Evolutionary conservation across 2,113 vertebrate genomes (phyloP).

Genomic region (Scomber scombrus): DNA sequence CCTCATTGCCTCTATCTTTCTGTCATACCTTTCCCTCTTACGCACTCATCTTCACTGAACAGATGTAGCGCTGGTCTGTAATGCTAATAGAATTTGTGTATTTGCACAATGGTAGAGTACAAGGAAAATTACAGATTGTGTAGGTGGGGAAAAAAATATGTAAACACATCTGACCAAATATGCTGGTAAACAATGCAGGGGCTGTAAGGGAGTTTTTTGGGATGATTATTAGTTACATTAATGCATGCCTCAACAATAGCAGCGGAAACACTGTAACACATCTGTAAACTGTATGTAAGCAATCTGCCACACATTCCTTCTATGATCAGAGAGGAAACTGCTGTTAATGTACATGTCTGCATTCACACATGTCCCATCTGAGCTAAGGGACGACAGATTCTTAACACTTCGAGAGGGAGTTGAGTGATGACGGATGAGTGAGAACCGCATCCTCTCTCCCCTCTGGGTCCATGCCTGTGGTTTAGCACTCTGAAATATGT

Average conservation of each 20-base stretch:
- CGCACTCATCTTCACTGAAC: constrained; percentile 22
- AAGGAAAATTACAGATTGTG: constrained; percentile 20
- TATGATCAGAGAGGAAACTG: constrained; percentile 10
- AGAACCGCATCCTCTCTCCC: constrained; percentile 41
- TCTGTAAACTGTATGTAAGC: constrained; percentile 34
- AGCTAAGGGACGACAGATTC: neutral
- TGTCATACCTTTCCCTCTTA: constrained; percentile 42
- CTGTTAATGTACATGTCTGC: constrained; percentile 35
- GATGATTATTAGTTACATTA: neutral
- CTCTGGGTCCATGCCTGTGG: constrained; percentile 35
- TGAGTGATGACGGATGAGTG: constrained; percentile 64
- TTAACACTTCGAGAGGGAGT: constrained; percentile 29
- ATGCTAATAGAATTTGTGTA: constrained; percentile 45
- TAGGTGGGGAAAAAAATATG: constrained; percentile 37
- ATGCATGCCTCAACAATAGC: neutral
- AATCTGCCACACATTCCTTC: neutral
- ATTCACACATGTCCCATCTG: constrained; percentile 47
- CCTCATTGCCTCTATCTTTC: constrained; percentile 21
- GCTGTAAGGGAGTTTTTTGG: neutral
- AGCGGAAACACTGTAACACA: neutral
- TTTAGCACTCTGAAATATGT: constrained; percentile 56
- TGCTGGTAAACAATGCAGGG: neutral
- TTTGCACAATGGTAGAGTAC: constrained; percentile 17
- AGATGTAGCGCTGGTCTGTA: constrained; percentile 38
- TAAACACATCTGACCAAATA: constrained; percentile 24